Percentiles rank a stretch among this genome's conserved stretches.
phyloP scores from a whole-genome alignment of 1,140 invertebrate genomes.

The Metaphire vulgaris region DNA sequence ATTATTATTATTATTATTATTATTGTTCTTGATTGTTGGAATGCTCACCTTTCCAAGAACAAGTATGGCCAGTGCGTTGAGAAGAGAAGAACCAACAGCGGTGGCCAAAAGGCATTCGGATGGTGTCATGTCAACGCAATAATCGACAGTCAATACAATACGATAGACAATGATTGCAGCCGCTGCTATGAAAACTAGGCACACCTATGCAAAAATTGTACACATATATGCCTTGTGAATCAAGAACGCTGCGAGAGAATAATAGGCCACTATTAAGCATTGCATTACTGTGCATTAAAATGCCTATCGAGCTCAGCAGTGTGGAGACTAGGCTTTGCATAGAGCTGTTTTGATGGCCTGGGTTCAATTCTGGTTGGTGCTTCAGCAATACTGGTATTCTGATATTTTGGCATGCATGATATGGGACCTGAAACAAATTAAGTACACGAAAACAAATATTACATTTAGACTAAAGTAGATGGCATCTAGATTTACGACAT shows the following conservation, averaged over 20 bases:
- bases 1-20: no score
- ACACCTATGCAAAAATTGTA: slow-evolving; percentile 30
- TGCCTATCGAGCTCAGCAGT: not conserved
- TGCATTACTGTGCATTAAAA: not conserved
- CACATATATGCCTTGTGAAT: no score
- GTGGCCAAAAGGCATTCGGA: slow-evolving; percentile 42
- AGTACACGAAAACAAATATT: no score
- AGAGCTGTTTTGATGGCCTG: not conserved
- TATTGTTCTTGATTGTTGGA: no score
- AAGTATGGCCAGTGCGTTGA: slow-evolving; percentile 36
- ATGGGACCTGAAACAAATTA: no score
- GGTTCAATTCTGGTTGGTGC: not conserved
- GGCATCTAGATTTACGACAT: no score
- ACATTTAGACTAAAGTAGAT: no score
- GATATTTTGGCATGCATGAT: no score
- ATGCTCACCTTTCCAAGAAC: slow-evolving; percentile 9
- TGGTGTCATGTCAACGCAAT: slow-evolving; percentile 37
- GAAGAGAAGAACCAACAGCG: slow-evolving; percentile 45
- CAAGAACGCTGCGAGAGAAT: no score
- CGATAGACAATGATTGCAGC: slow-evolving; percentile 41
- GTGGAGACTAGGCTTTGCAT: not conserved
- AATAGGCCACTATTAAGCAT: not conserved
- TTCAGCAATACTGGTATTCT: not conserved
- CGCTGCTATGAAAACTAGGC: slow-evolving; percentile 36
- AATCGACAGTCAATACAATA: slow-evolving; percentile 48